phyloP scores from a whole-genome alignment of 2,797 vertebrate genomes.

The Lindbergichthys nudifrons region DNA sequence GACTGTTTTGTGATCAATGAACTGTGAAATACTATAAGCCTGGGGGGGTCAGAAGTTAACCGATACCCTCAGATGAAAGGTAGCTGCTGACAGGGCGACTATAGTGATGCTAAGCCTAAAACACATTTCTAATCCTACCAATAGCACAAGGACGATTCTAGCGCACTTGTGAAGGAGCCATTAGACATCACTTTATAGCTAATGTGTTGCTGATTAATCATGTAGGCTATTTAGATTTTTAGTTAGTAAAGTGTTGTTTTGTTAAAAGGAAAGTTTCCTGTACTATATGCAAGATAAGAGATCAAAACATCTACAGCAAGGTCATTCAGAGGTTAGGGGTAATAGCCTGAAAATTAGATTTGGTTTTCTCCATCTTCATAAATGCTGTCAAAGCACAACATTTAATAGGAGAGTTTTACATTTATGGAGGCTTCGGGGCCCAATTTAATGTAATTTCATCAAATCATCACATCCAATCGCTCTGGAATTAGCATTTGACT shows the following conservation, averaged over 20 bases:
- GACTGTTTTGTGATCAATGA: slow-evolving; percentile 41
- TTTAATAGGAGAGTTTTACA: slow-evolving; percentile 14
- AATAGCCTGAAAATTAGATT: slow-evolving; percentile 7
- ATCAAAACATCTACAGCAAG: not conserved
- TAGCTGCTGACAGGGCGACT: slow-evolving; percentile 29
- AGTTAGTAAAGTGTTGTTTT: not conserved
- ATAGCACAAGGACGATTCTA: not conserved
- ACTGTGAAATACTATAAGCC: slow-evolving; percentile 34
- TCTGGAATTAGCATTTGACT: slow-evolving; percentile 30
- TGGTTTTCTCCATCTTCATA: slow-evolving; percentile 9
- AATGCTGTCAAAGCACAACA: slow-evolving; percentile 6
- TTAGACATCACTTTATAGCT: not conserved
- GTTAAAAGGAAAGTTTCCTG: not conserved
- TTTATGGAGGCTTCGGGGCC: not conserved
- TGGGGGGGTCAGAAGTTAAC: slow-evolving; percentile 33
- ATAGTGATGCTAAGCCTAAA: slow-evolving; percentile 15
- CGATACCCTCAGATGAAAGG: slow-evolving; percentile 19
- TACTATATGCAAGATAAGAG: not conserved
- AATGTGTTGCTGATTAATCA: slow-evolving; percentile 9
- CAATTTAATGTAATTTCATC: slow-evolving; percentile 14
- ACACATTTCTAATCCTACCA: slow-evolving; percentile 11
- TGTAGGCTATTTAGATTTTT: not conserved
- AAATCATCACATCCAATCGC: slow-evolving; percentile 25
- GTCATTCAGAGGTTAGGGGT: not conserved
- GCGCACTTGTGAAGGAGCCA: not conserved